Conservation (phyloP, 1,140 invertebrate species). For the Glossosoma conforme region DNA sequence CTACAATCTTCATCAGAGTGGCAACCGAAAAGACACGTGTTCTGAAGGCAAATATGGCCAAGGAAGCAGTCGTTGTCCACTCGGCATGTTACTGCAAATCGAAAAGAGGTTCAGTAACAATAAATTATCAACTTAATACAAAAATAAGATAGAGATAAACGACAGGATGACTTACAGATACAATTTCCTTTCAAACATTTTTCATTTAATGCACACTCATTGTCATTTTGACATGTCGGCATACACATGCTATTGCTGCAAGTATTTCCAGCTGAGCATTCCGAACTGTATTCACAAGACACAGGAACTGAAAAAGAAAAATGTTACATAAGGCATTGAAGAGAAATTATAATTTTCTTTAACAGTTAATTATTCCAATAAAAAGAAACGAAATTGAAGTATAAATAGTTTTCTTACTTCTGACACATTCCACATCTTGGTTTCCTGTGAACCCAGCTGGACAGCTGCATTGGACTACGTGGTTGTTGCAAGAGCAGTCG, state of each 20-base stretch:
- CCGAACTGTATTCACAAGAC: conserved; percentile 62
- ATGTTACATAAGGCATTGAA: conserved; percentile 1
- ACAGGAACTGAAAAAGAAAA: conserved; percentile 60
- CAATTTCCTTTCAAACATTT: conserved; percentile 79
- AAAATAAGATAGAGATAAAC: conserved; percentile 8
- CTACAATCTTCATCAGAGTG: conserved; percentile 82
- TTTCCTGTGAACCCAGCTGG: conserved; percentile 83
- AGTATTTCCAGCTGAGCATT: conserved; percentile 63
- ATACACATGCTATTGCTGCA: conserved; percentile 77
- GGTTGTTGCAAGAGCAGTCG: conserved; percentile 69
- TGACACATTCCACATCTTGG: conserved; percentile 75
- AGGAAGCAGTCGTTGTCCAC: conserved; percentile 88
- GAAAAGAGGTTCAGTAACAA: conserved; percentile 17
- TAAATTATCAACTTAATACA: conserved; percentile 4
- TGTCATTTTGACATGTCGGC: conserved; percentile 68
- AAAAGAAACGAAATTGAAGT: background rate
- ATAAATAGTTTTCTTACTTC: conserved; percentile 56
- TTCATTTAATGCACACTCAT: conserved; percentile 85
- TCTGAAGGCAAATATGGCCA: conserved; percentile 80
- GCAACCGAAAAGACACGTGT: conserved; percentile 82
- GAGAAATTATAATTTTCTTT: conserved; percentile 9
- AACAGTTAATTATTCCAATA: background rate
- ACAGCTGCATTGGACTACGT: conserved; percentile 76
- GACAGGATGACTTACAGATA: conserved; percentile 57
- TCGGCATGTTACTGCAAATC: conserved; percentile 70